Evolutionary conservation across 2,888 invertebrate species (phyloP).

Genomic region (Mesoligia furuncula): DNA sequence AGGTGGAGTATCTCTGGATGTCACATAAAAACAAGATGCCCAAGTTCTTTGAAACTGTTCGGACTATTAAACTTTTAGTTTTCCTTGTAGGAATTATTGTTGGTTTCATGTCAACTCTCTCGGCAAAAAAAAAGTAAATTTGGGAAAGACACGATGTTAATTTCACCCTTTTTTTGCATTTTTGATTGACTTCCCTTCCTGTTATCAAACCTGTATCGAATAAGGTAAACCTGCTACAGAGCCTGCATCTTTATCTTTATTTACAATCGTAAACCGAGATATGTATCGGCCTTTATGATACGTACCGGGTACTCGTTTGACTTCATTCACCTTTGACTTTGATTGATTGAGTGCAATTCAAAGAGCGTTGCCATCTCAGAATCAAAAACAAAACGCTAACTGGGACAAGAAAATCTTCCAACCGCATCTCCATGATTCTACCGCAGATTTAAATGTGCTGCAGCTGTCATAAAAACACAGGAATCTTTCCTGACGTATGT

Average conservation of each 20-base stretch:
- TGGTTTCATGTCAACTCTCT: background rate
- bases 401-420: conserved; percentile 14
- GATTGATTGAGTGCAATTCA: conserved; percentile 9
- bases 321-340: conserved; percentile 22
- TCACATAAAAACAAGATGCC: conserved; percentile 37
- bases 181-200: conserved; percentile 22
- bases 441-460: conserved; percentile 35
- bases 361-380: conserved; percentile 4
- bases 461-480: conserved; percentile 55
- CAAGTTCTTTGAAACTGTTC: conserved; percentile 50
- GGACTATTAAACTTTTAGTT: conserved; percentile 43
- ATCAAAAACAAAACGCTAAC: conserved; percentile 11
- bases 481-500: conserved; percentile 56
- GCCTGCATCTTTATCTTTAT: background rate
- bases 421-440: background rate
- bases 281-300: background rate
- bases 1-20: conserved; percentile 32
- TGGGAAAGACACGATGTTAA: background rate
- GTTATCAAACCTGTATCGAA: background rate
- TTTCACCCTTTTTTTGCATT: background rate
- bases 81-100: conserved; percentile 52
- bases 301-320: background rate
- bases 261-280: background rate
- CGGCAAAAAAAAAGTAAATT: conserved; percentile 12
- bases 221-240: background rate